Evolutionary conservation across 2,888 invertebrate genomes (phyloP).

Genomic region (Prenolepis imparis): DNA sequence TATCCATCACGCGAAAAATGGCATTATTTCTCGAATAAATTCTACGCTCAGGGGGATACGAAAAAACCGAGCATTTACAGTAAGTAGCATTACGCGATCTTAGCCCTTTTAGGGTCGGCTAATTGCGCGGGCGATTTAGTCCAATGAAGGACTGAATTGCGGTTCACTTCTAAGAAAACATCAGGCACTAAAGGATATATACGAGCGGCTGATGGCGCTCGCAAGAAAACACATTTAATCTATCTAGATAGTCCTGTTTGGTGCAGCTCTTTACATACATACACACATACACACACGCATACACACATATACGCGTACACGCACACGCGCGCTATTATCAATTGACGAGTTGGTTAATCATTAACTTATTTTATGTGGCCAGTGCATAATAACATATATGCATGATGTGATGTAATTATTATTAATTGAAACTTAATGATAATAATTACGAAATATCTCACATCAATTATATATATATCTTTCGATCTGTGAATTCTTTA

Average conservation of each 20-base stretch:
- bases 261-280: not conserved
- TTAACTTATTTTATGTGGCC: not conserved
- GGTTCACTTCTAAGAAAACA: slow-evolving; percentile 35
- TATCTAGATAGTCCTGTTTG: not conserved
- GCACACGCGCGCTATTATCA: not conserved
- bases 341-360: not conserved
- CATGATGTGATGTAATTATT: not conserved
- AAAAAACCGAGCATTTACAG: slow-evolving; percentile 46
- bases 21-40: not conserved
- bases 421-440: not conserved
- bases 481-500: not conserved
- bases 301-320: too few species aligned
- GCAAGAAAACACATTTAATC: not conserved
- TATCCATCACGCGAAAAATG: slow-evolving; percentile 1
- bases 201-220: not conserved
- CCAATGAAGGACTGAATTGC: slow-evolving; percentile 54
- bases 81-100: slow-evolving; percentile 33
- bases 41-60: not conserved
- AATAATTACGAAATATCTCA: not conserved
- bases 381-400: not conserved
- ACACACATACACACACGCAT: not conserved
- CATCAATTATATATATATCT: not conserved
- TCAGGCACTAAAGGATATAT: slow-evolving; percentile 53
- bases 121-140: slow-evolving; percentile 60
- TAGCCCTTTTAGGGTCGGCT: slow-evolving; percentile 43